Base-by-base conservation (phyloP, 1,140 invertebrate species). In the Chrysoperla carnea region DNA sequence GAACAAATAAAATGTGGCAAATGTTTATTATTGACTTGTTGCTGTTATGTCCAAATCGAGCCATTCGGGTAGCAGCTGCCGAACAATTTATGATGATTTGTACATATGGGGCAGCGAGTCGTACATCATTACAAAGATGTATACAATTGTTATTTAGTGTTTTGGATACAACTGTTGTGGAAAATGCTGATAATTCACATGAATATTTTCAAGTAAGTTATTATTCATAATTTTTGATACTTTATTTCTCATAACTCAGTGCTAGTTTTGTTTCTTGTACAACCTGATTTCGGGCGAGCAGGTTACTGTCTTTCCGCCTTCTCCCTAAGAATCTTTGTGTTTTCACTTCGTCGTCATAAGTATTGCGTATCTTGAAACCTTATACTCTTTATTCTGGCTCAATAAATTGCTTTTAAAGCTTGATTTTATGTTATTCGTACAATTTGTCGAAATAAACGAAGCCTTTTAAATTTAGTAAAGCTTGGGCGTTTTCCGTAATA, bases 11-110 rank as follows among this genome's bases (percentile, higher is more conserved):
- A 43, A 77, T 80, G 62, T 83, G 87, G 81, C 79, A 87, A 48
- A 75, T 77, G 23, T 91, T 93, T 55, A 78, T 93, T 12, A 81
- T 92, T 46, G 89, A 92, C 59, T 67, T 93, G 46, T 77, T 96
- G 44, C 69, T 96, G 27, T 70, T 89, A 38, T 81, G 80, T 57
- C 75, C 75, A 9, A 74, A 73, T 45, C 72, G 78, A 15, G 65
- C 73, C 13, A 72, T 92, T 37, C 68, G 87, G 40, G 66, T 77
- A 45, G 73, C 76, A 15, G 83, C 84, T 1, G 73, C 78, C 1
- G 86, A 92, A 55, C 85, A 91, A 59, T 77, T 92, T 59, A 72
- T 82, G 42, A 63, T 84, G 11, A 85, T 89, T 51, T 81, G 66
- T 48, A 82, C 45, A 70, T 84, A 40, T 74, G 81, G 69, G 69